These are phyloP conservation scores for Pentalonia nigronervosa DNA, from an alignment of 1,140 invertebrate species.

Conservation along the genomic window DNA sequence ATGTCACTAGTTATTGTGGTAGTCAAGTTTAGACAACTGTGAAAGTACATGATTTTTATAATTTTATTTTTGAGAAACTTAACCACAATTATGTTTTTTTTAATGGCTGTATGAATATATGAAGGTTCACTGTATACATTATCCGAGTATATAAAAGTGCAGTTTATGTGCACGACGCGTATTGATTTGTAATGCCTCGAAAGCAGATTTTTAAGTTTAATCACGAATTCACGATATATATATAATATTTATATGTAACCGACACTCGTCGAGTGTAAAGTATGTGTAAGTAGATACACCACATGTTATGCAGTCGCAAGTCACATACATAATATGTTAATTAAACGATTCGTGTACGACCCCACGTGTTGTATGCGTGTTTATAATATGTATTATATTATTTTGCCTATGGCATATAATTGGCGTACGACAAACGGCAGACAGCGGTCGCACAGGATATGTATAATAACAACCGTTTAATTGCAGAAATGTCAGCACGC, in stretches of 20 bases:
- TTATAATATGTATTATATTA: background rate
- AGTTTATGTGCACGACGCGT: too few relatives aligned
- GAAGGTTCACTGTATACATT: too few relatives aligned
- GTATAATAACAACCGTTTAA: background rate
- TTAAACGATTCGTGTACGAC: background rate
- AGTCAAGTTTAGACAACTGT: too few relatives aligned
- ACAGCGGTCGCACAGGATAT: background rate
- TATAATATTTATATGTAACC: background rate
- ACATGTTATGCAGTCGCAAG: background rate
- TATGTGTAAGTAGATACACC: background rate
- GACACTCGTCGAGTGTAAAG: background rate
- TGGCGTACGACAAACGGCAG: background rate
- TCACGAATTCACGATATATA: background rate
- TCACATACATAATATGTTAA: background rate
- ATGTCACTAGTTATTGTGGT: too few relatives aligned
- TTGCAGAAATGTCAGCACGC: constrained; percentile 44
- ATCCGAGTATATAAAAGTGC: too few relatives aligned
- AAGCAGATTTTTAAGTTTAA: too few relatives aligned
- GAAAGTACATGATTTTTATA: too few relatives aligned
- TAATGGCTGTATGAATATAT: too few relatives aligned
- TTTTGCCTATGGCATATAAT: background rate
- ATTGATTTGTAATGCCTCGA: too few relatives aligned
- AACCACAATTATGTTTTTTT: too few relatives aligned
- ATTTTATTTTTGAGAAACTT: too few relatives aligned
- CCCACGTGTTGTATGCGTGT: background rate